Percentiles rank a stretch among this genome's conserved stretches.
Evolutionary conservation across 2,113 vertebrate species (phyloP).

Genomic region (Pica pica): DNA sequence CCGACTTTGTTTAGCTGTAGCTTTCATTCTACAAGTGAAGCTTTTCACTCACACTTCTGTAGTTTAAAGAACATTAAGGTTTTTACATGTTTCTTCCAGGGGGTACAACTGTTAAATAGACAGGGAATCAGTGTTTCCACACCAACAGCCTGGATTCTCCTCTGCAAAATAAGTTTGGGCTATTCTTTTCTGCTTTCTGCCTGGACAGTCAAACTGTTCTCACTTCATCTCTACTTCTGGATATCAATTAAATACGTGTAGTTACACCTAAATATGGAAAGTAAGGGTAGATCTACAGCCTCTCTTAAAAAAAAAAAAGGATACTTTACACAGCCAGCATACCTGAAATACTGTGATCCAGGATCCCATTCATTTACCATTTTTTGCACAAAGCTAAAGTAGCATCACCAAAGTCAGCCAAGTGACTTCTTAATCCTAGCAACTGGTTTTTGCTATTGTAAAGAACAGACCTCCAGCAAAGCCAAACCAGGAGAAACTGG

Average conservation of each 20-base stretch:
- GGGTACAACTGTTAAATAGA: background rate
- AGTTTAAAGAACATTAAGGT: background rate
- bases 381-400: background rate
- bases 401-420: background rate
- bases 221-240: background rate
- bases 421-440: background rate
- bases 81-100: background rate
- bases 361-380: background rate
- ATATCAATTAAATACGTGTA: fast-evolving
- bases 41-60: background rate
- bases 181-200: background rate
- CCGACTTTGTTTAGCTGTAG: background rate
- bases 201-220: background rate
- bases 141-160: background rate
- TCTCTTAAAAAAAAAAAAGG: background rate
- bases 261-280: background rate
- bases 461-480: background rate
- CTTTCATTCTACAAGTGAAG: background rate
- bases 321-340: background rate
- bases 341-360: background rate
- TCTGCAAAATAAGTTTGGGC: background rate
- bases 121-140: background rate
- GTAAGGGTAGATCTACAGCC: background rate
- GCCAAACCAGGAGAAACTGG: background rate
- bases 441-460: background rate